Evolutionary conservation across 1,140 invertebrate genomes (phyloP), one percentile per base, ranked within the genome.

Genomic region (Habropoda laboriosa): DNA sequence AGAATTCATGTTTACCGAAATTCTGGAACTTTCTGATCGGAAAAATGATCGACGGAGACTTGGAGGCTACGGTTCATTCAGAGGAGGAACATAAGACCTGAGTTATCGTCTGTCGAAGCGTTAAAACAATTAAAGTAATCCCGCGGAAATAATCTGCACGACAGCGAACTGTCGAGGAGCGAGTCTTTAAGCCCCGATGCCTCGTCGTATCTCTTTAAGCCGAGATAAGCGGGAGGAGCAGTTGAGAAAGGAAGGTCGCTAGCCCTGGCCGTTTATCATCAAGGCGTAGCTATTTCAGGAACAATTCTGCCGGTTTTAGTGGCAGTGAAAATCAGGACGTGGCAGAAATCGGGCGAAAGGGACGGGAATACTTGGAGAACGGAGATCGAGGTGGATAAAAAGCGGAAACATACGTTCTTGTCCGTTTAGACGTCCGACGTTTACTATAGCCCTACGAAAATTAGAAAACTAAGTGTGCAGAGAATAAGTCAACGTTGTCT

Each of bases 121-220:
- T 77, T 38, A 47, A 68, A 70, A 77, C 74, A 77, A 77, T 77
- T 77, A 77, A 77, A 77, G 64, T 77, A 77, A 70, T 77, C 66
- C 51, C 61, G 72, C 64, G 66, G 74, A 70, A 77, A 77, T 77
- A 70, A 68, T 77, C 51, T 77, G 58, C 32, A 53, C 64, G 49
- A 67, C 64, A 58, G 74, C 64, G 7, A 58, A 53, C 40, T n/a
- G 74, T 47, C 51, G 58, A 40, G 58, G 32, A 12, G 60, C n/a
- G 64, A 57, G 51, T 35, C 76, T 79, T 63, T 53, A 63, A 72
- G 27, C 57, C 27, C 51, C 76, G 55, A 72, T 71, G 40, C 55
- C n/a, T n/a, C 42, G 55, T 32, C 45, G 76, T 73, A 63, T 73
- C 76, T 73, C 70, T 73, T 79, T 79, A 79, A 79, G 68, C 57